phyloP scores from a whole-genome alignment of 2,888 invertebrate species.

The Luperina testacea region DNA sequence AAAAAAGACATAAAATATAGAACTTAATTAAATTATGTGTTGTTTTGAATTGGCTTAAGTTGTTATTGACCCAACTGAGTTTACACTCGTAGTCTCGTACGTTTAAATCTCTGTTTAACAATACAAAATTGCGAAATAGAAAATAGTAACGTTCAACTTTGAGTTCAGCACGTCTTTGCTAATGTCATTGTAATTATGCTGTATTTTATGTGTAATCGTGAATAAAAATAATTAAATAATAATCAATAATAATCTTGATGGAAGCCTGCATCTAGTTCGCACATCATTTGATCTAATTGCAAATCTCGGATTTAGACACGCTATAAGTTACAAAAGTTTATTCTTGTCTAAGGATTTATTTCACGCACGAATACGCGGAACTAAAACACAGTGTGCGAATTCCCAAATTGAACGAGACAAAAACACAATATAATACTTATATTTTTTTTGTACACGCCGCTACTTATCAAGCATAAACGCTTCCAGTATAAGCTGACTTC shows the following conservation, averaged over 20 bases:
- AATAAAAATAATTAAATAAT: not conserved
- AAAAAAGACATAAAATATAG: no score
- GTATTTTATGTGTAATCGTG: not conserved
- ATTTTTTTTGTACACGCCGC: not conserved
- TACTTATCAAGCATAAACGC: not conserved
- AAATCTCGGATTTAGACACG: not conserved
- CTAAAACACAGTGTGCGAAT: slow-evolving; percentile 2
- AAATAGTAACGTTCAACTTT: not conserved
- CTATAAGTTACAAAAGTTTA: not conserved
- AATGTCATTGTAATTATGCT: not conserved
- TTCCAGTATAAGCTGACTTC: no score
- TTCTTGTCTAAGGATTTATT: not conserved
- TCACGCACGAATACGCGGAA: not conserved
- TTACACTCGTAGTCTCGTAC: not conserved
- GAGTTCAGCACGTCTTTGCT: not conserved
- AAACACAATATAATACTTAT: not conserved
- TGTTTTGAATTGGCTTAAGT: not conserved
- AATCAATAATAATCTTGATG: not conserved
- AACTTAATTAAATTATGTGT: not conserved
- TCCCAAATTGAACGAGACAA: not conserved
- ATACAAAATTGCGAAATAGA: no score
- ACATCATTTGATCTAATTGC: not conserved
- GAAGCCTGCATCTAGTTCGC: not conserved
- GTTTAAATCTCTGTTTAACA: no score
- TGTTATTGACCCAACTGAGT: not conserved